Base-by-base conservation (phyloP, 1,140 invertebrate genomes). In the Plectrocnemia conspersa region DNA sequence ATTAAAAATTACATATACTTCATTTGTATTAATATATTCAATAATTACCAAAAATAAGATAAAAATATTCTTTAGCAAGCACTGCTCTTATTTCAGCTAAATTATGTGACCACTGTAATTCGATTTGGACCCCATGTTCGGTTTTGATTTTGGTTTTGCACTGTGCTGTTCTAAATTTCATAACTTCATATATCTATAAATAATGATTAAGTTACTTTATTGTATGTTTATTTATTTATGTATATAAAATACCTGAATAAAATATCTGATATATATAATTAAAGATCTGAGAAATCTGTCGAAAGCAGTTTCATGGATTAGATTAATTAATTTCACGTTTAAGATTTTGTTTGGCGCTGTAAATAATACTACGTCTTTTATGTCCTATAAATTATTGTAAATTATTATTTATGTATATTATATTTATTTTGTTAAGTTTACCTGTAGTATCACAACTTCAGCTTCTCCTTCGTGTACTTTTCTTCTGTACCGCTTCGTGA, bases 311-410 rank as follows among this genome's bases (percentile, higher is more conserved):
- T 77, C 65, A 57, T 83, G 81, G 29, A 83, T 70, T 56, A 78
- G 77, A 25, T 76, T 71, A 33, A 84, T 77, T 49, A 83, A 76
- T 58, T 79, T 71, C 1, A 73, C 63, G 32, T 74, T 78, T 52
- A 82, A 66, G 56, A 78, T 72, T 35, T 65, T 69, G 15, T 68
- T 54, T 9, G 79, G 70, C 1, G 78, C 72, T n/a, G 75, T 74
- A 64, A 73, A 84, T 46, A 85, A 46, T 1, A 77, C 80, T 19
- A 85, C 72, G 63, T 84, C 79, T 66, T 83, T 84, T 29, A 83
- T 68, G 61, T 84, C 73, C 71, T 75, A 57, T 21, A 64, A 63
- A 40, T 29, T 53, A 36, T 53, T 19, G 19, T n/a, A 38, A 38
- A 9, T 16, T 35, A 23, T 38, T 40, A 7, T 40, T 40, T 7